phyloP scores from a whole-genome alignment of 2,113 vertebrate genomes.

The Alosa alosa region DNA sequence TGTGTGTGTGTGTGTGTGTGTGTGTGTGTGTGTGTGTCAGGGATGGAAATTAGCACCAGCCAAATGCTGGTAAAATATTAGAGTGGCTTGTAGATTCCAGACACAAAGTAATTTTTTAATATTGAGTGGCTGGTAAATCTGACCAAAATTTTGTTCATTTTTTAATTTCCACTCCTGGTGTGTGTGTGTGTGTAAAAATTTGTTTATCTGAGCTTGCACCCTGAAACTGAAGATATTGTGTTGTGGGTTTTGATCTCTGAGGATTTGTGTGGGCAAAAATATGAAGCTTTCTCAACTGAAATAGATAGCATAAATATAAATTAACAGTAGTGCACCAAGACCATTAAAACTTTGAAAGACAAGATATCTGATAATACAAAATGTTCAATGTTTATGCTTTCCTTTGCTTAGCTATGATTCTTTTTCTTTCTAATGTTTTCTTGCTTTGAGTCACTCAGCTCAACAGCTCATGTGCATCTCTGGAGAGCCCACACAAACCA shows the following conservation, averaged over 20 bases:
- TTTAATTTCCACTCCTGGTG: background rate
- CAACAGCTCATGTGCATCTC: background rate
- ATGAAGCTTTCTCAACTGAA: no score
- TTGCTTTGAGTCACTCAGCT: background rate
- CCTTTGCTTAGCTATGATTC: background rate
- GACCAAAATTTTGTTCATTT: no score
- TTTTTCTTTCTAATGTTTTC: background rate
- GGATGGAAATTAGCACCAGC: no score
- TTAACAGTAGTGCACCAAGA: no score
- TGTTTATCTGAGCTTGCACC: background rate
- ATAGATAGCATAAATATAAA: no score
- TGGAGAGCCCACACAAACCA: conserved; percentile 11
- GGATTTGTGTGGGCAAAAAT: no score
- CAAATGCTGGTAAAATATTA: no score
- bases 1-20: background rate
- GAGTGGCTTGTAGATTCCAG: no score
- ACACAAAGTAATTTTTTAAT: no score
- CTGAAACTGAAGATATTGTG: no score
- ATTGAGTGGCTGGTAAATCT: no score
- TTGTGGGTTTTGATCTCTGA: no score
- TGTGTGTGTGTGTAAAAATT: background rate
- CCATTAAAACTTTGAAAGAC: background rate
- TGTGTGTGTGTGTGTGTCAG: background rate
- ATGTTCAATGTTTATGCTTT: background rate
- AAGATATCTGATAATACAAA: background rate